A percentile compares a stretch with the other conserved stretches of the same genome.
Conservation (phyloP, 2,113 vertebrate species). For the Eubucco bourcierii region DNA sequence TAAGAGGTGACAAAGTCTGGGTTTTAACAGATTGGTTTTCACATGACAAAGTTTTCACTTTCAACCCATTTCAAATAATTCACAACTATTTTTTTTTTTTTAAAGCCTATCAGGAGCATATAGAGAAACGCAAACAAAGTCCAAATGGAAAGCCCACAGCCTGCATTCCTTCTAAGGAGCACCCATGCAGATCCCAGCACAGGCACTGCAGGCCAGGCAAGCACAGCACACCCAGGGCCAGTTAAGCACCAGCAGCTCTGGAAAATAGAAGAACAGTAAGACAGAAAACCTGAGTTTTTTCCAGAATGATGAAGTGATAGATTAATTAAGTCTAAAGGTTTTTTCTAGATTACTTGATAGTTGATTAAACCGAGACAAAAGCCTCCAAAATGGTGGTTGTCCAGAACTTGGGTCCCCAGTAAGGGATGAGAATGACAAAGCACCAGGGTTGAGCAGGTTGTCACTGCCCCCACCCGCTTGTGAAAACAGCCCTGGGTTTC, state of each 20-base stretch:
- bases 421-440: background rate
- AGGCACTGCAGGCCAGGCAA: background rate
- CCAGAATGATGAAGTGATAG: background rate
- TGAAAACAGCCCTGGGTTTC: background rate
- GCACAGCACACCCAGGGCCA: background rate
- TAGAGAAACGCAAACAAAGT: background rate
- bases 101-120: background rate
- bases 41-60: background rate
- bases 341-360: background rate
- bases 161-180: background rate
- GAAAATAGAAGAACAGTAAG: background rate
- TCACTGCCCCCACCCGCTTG: background rate
- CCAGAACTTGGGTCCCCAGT: background rate
- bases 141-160: background rate
- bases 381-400: background rate
- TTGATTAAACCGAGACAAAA: background rate
- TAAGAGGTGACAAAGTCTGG: background rate
- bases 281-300: background rate
- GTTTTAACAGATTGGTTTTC: background rate
- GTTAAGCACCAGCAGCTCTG: background rate
- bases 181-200: background rate
- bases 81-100: background rate
- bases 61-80: background rate
- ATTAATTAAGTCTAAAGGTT: background rate
- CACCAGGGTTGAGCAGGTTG: accelerated